These are phyloP conservation scores for Diarsia rubi DNA, from an alignment of 2,888 invertebrate species.

Conservation along the genomic window DNA sequence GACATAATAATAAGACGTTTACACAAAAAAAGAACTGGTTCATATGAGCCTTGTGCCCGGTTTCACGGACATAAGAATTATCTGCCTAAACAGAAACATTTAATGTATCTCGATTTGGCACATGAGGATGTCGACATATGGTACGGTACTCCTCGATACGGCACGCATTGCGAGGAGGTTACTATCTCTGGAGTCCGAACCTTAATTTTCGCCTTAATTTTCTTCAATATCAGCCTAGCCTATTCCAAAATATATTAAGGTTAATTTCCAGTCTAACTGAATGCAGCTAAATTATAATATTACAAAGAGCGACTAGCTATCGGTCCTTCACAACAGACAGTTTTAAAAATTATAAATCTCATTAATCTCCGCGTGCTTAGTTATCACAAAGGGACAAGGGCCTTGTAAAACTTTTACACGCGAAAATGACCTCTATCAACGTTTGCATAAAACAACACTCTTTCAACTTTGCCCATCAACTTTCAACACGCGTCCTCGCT, in stretches of 20 bases:
- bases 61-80: too few relatives aligned
- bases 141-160: too few relatives aligned
- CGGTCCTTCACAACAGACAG: not conserved
- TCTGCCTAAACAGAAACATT: too few relatives aligned
- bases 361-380: not conserved
- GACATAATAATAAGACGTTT: not conserved
- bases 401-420: constrained; percentile 16
- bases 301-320: not conserved
- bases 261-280: too few relatives aligned
- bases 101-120: too few relatives aligned
- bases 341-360: not conserved
- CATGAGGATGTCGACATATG: too few relatives aligned
- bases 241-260: too few relatives aligned
- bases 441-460: constrained; percentile 57
- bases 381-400: constrained; percentile 5
- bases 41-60: not conserved
- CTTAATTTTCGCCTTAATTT: too few relatives aligned
- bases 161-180: too few relatives aligned
- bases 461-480: constrained; percentile 49
- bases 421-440: constrained; percentile 33
- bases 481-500: constrained; percentile 48
- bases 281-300: too few relatives aligned
- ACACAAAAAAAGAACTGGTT: not conserved
- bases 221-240: too few relatives aligned
- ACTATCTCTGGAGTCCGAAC: too few relatives aligned